These are phyloP conservation scores for Glyptemys insculpta DNA, from an alignment of 2,797 vertebrate genomes.

Conservation along the genomic window DNA sequence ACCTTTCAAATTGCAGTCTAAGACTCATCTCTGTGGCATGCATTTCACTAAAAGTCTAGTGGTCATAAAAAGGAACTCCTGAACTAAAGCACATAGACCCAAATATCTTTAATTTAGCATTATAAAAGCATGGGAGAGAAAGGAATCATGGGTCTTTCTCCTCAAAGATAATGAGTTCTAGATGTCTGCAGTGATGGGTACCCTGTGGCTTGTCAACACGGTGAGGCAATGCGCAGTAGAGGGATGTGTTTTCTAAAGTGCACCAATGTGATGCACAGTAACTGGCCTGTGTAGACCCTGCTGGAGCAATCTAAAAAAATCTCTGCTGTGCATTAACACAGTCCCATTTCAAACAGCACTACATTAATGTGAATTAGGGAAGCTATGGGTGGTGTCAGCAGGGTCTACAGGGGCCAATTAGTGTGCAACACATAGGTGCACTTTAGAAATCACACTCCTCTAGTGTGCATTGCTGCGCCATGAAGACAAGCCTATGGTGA, in stretches of 20 bases:
- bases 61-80: neutral
- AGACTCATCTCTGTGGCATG: neutral
- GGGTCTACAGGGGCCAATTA: neutral
- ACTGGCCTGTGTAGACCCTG: neutral
- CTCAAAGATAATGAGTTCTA: conserved; percentile 58
- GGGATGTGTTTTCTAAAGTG: neutral
- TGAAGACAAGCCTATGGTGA: conserved; percentile 33
- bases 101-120: neutral
- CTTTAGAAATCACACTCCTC: neutral
- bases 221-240: neutral
- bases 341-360: neutral
- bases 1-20: neutral
- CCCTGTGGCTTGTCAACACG: neutral
- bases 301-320: neutral
- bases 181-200: conserved; percentile 50
- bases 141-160: conserved; percentile 25
- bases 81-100: neutral
- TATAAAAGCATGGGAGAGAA: conserved; percentile 18
- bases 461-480: neutral
- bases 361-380: neutral
- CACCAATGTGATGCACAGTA: neutral
- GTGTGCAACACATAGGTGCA: neutral
- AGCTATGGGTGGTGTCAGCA: neutral
- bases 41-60: neutral
- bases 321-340: neutral